phyloP scores from a whole-genome alignment of 1,140 invertebrate species.

The Lordiphosa collinella region DNA sequence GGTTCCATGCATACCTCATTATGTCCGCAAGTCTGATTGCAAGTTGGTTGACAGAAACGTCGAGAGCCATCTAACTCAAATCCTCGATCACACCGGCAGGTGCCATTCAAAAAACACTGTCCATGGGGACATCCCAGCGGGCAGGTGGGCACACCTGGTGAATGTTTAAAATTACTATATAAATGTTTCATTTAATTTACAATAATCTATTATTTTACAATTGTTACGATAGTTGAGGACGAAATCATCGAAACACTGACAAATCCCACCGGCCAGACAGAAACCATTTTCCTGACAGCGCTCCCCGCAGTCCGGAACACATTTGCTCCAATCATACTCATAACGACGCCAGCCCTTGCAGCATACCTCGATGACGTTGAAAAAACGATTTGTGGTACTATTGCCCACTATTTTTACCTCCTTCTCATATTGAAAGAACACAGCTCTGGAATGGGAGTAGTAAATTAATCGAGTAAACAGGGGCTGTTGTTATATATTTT shows the following conservation, averaged over 20 bases:
- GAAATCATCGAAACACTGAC: constrained; percentile 83
- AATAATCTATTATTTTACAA: constrained; percentile 18
- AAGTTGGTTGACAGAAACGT: constrained; percentile 81
- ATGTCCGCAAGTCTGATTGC: constrained; percentile 64
- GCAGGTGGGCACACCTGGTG: constrained; percentile 53
- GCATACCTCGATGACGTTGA: constrained; percentile 81
- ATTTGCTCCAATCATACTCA: constrained; percentile 81
- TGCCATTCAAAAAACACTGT: constrained; percentile 68
- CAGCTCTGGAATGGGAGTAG: constrained; percentile 30
- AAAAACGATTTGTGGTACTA: constrained; percentile 39
- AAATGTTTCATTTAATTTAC: no score
- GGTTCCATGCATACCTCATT: constrained; percentile 82
- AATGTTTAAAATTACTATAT: no score
- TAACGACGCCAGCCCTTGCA: constrained; percentile 83
- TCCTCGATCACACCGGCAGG: constrained; percentile 83
- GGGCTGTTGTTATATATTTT: no score
- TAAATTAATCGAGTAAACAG: no score
- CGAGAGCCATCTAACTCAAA: constrained; percentile 81
- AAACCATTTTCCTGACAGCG: constrained; percentile 81
- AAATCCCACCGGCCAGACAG: constrained; percentile 82
- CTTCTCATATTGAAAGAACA: constrained; percentile 73
- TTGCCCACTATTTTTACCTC: constrained; percentile 67
- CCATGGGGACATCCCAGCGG: constrained; percentile 79
- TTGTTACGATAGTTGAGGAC: constrained; percentile 80
- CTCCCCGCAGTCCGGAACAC: constrained; percentile 82